Evolutionary conservation across 1,140 invertebrate genomes (phyloP).

Genomic region (Neodiprion lecontei): DNA sequence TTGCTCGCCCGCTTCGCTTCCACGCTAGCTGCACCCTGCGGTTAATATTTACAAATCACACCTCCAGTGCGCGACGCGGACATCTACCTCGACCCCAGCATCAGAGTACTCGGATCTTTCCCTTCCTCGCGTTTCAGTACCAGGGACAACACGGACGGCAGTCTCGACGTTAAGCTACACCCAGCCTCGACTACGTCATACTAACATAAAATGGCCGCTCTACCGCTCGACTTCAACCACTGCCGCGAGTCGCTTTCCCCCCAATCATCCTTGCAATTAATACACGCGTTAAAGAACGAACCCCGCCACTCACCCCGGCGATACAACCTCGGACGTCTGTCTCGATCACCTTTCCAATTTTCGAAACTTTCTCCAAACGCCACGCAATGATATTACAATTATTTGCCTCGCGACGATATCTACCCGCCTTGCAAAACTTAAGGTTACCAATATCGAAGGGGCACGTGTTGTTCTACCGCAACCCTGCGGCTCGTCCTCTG

Average conservation of each 20-base stretch:
- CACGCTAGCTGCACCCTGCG: constrained; percentile 1
- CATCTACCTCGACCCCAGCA: constrained; percentile 33
- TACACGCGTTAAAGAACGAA: constrained; percentile 22
- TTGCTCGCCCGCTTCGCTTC: too few species aligned
- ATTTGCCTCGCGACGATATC: constrained; percentile 21
- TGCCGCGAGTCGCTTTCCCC: constrained; percentile 31
- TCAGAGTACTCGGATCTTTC: constrained; percentile 27
- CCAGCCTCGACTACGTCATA: constrained; percentile 50
- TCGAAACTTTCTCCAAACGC: neutral
- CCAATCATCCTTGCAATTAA: constrained; percentile 15
- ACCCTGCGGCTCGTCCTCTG: constrained; percentile 6
- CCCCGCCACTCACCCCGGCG: constrained; percentile 8
- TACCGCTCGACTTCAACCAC: constrained; percentile 10
- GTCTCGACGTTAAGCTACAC: constrained; percentile 49
- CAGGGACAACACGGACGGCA: constrained; percentile 33
- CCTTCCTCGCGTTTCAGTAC: constrained; percentile 30
- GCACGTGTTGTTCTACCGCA: constrained; percentile 41
- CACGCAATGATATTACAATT: neutral
- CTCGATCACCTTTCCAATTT: constrained; percentile 11
- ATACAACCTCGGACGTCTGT: constrained; percentile 10
- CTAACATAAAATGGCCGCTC: constrained; percentile 55
- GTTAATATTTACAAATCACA: constrained; percentile 38
- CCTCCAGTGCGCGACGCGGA: constrained; percentile 30
- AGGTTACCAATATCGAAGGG: constrained; percentile 20
- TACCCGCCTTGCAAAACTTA: neutral